A percentile compares a stretch with the other conserved stretches of the same genome.
These are phyloP conservation scores for Selene dorsalis DNA, from an alignment of 2,797 vertebrate species.

Conservation along the genomic window DNA sequence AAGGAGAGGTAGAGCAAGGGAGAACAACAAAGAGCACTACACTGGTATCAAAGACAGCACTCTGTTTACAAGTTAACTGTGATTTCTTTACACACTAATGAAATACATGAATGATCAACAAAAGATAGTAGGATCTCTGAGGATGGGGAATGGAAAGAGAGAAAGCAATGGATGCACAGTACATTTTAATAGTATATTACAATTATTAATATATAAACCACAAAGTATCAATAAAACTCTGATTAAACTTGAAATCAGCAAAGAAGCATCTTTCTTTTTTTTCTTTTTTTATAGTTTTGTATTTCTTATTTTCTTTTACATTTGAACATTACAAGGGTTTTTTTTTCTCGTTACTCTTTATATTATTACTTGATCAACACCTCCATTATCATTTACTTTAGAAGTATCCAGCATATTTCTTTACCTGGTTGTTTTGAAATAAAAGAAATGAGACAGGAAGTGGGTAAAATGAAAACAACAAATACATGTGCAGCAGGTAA, in stretches of 20 bases:
- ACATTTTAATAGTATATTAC: conserved; percentile 89
- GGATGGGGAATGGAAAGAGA: conserved; percentile 88
- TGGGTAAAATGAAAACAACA: conserved; percentile 68
- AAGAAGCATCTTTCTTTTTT: conserved; percentile 86
- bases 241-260: conserved; percentile 87
- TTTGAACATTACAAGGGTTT: conserved; percentile 87
- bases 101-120: conserved; percentile 91
- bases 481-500: conserved; percentile 79
- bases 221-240: conserved; percentile 90
- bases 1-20: conserved; percentile 82
- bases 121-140: conserved; percentile 86
- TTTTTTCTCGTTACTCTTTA: conserved; percentile 77
- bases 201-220: conserved; percentile 91
- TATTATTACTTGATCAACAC: conserved; percentile 90
- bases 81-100: conserved; percentile 93
- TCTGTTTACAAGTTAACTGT: conserved; percentile 90
- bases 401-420: conserved; percentile 95
- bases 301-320: conserved; percentile 85
- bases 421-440: conserved; percentile 92
- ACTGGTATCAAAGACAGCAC: conserved; percentile 96
- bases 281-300: conserved; percentile 79
- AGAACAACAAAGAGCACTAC: conserved; percentile 87
- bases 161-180: conserved; percentile 91
- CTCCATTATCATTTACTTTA: conserved; percentile 85
- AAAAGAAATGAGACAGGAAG: conserved; percentile 74